These are phyloP conservation scores for Diuraphis noxia DNA, from an alignment of 1,140 invertebrate species.

Conservation along the genomic window DNA sequence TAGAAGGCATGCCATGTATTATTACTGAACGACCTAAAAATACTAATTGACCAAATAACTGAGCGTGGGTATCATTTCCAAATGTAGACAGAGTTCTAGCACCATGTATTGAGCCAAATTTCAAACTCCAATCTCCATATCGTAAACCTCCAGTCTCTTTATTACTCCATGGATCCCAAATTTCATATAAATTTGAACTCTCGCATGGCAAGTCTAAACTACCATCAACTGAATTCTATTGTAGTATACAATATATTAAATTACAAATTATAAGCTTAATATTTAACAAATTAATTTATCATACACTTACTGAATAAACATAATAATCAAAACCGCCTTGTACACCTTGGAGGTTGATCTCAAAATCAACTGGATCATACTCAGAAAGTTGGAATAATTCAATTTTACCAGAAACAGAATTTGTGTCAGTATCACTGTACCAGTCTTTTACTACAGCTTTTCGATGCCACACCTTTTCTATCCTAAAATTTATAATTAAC, in stretches of 20 bases:
- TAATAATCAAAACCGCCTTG: constrained; percentile 74
- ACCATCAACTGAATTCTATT: constrained; percentile 75
- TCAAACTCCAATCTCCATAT: constrained; percentile 46
- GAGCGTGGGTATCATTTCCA: constrained; percentile 83
- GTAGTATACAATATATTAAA: constrained; percentile 51
- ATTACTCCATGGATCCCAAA: constrained; percentile 74
- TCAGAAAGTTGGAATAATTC: constrained; percentile 83
- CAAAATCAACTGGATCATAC: constrained; percentile 79
- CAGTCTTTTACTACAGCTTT: constrained; percentile 85
- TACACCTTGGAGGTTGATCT: constrained; percentile 77
- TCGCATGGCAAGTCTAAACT: constrained; percentile 88
- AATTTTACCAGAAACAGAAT: constrained; percentile 71
- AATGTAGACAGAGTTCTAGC: constrained; percentile 60
- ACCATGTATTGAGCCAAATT: constrained; percentile 35
- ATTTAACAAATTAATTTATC: background rate
- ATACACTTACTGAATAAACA: constrained; percentile 72
- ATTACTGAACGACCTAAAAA: constrained; percentile 87
- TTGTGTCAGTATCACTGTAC: constrained; percentile 76
- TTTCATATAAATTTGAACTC: constrained; percentile 74
- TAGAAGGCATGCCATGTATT: constrained; percentile 73
- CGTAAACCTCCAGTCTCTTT: constrained; percentile 5
- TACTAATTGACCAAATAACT: constrained; percentile 80
- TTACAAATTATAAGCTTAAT: background rate
- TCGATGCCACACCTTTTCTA: constrained; percentile 73
- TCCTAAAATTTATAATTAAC: constrained; percentile 57